phyloP scores from a whole-genome alignment of 1,140 invertebrate genomes.

The Drosophila arizonae region DNA sequence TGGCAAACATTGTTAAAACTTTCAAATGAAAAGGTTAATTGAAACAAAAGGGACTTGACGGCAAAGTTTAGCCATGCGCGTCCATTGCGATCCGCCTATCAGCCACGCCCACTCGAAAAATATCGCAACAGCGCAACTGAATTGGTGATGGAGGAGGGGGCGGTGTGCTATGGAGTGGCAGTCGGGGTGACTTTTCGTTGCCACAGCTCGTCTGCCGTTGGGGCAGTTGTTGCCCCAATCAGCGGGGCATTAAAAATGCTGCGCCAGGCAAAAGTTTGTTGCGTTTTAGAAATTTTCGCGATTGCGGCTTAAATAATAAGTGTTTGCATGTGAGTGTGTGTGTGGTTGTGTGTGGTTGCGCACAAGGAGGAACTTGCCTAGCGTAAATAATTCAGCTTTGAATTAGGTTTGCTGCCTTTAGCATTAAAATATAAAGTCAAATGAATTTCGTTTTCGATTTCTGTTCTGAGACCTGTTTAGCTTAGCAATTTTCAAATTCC shows the following conservation, averaged over 20 bases:
- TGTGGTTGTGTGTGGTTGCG: constrained; percentile 2
- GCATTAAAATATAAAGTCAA: not conserved
- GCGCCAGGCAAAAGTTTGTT: constrained; percentile 69
- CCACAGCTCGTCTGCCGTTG: no score
- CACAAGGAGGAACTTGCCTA: not conserved
- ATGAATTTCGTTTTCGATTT: not conserved
- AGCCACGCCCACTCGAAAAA: constrained; percentile 26
- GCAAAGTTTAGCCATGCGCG: constrained; percentile 70
- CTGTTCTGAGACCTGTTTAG: not conserved
- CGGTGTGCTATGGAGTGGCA: not conserved
- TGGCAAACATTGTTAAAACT: constrained; percentile 78
- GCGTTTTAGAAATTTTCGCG: constrained; percentile 67
- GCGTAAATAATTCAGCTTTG: no score
- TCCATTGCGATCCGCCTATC: constrained; percentile 49
- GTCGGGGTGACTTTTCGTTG: no score
- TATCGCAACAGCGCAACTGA: not conserved
- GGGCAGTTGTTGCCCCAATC: constrained; percentile 42
- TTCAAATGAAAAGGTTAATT: constrained; percentile 80
- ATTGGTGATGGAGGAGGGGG: not conserved
- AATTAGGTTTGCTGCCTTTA: no score
- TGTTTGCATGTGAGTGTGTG: constrained; percentile 4
- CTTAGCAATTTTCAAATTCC: not conserved
- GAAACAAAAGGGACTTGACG: constrained; percentile 78
- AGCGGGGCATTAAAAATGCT: constrained; percentile 65
- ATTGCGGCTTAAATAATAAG: constrained; percentile 20